Conservation (phyloP, 2,888 invertebrate species). For the Liposcelis brunnea region DNA sequence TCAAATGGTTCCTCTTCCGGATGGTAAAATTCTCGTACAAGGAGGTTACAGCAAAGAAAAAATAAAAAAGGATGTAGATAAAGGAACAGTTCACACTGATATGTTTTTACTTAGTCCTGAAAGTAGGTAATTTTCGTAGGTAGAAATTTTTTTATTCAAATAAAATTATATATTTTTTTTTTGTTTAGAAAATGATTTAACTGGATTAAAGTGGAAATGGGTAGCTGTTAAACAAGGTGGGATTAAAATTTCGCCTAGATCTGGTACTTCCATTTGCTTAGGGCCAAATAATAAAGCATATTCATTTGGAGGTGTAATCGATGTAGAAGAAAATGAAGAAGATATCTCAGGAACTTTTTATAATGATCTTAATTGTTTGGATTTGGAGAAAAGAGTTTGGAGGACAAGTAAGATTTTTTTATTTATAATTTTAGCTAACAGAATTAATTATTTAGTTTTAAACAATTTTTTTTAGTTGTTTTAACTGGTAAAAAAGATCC, state of each 20-base stretch:
- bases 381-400: conserved; percentile 60
- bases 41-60: conserved; percentile 62
- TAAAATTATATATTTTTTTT: conserved; percentile 9
- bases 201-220: conserved; percentile 55
- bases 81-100: conserved; percentile 51
- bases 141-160: not conserved
- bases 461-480: conserved; percentile 19
- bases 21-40: conserved; percentile 49
- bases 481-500: conserved; percentile 30
- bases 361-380: conserved; percentile 59
- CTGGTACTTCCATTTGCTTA: conserved; percentile 48
- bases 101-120: conserved; percentile 46
- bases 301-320: conserved; percentile 76
- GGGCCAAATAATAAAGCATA: conserved; percentile 49
- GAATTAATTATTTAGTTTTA: no score
- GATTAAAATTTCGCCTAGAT: conserved; percentile 39
- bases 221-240: conserved; percentile 45
- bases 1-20: conserved; percentile 44
- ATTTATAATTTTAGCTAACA: no score
- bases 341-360: conserved; percentile 61
- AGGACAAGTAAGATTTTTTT: conserved; percentile 31
- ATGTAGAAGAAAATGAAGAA: conserved; percentile 69
- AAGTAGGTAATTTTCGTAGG: conserved; percentile 32
- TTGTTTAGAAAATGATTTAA: conserved; percentile 38
- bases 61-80: conserved; percentile 55